Conservation (phyloP, 2,888 invertebrate species). For the Salticus scenicus region DNA sequence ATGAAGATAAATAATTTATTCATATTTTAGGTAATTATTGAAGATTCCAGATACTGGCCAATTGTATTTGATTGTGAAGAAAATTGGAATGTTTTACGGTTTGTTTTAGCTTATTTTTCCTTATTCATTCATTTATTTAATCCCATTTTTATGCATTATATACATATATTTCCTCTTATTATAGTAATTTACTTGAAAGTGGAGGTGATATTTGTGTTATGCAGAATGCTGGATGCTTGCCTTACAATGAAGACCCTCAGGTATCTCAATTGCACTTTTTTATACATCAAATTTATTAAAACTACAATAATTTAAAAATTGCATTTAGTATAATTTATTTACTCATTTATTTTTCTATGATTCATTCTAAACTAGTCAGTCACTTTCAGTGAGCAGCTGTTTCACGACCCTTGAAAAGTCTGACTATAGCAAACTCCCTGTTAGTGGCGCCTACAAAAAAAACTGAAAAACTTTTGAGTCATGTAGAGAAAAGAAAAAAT, state of each 20-base stretch:
- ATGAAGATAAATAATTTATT: too few species aligned
- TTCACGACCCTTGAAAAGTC: too few species aligned
- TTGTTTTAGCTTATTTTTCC: constrained; percentile 74
- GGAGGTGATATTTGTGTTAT: constrained; percentile 83
- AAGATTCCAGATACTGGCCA: constrained; percentile 93
- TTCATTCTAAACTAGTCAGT: too few species aligned
- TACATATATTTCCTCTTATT: constrained; percentile 14
- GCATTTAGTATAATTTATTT: too few species aligned
- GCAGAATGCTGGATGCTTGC: constrained; percentile 90
- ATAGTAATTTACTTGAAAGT: constrained; percentile 74
- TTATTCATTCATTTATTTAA: too few species aligned
- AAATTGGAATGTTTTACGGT: constrained; percentile 88
- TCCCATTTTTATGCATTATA: not conserved
- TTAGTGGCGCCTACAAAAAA: too few species aligned
- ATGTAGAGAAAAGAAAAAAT: too few species aligned
- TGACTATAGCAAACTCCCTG: too few species aligned
- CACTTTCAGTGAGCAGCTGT: too few species aligned
- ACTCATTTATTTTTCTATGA: too few species aligned
- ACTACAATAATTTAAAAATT: not conserved
- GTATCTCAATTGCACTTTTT: constrained; percentile 70
- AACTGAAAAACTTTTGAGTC: too few species aligned
- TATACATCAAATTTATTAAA: not conserved
- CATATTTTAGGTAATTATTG: constrained; percentile 79
- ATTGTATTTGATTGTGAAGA: constrained; percentile 86
- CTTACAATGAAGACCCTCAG: constrained; percentile 88